Conservation (phyloP, 2,113 vertebrate genomes). For the Aspidoscelis tigris region DNA sequence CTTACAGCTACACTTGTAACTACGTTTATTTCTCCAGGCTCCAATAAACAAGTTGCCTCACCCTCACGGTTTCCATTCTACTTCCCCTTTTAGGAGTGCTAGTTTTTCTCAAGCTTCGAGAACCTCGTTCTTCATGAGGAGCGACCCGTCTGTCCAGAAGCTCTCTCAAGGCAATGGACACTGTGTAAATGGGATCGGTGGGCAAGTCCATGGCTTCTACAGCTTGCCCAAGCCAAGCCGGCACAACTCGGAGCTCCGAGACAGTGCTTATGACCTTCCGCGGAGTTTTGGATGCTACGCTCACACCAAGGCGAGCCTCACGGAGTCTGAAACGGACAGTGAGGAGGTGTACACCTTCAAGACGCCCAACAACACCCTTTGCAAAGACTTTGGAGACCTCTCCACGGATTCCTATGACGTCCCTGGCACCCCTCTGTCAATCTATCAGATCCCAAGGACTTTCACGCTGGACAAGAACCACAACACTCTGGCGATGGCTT, state of each 20-base stretch:
- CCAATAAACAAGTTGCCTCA: rapidly evolving
- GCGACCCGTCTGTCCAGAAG: slow-evolving; percentile 89
- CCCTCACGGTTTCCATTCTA: background rate
- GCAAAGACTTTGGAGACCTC: slow-evolving; percentile 82
- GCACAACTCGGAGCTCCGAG: slow-evolving; percentile 79
- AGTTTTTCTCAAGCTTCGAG: slow-evolving; percentile 95
- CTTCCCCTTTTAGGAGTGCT: slow-evolving; percentile 83
- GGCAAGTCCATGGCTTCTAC: slow-evolving; percentile 91
- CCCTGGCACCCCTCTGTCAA: slow-evolving; percentile 84
- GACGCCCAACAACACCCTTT: slow-evolving; percentile 90
- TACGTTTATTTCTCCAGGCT: background rate
- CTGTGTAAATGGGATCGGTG: slow-evolving; percentile 85
- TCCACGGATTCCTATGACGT: slow-evolving; percentile 89
- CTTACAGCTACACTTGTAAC: background rate
- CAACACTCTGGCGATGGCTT: slow-evolving; percentile 84
- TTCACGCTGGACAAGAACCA: slow-evolving; percentile 96
- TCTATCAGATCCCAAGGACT: slow-evolving; percentile 94
- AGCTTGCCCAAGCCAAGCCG: slow-evolving; percentile 92
- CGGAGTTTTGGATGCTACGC: slow-evolving; percentile 84
- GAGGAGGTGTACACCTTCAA: slow-evolving; percentile 95
- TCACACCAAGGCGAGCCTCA: slow-evolving; percentile 77
- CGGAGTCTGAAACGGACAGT: slow-evolving; percentile 83
- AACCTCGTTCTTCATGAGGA: slow-evolving; percentile 86
- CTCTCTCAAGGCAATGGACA: slow-evolving; percentile 91
- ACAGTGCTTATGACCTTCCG: slow-evolving; percentile 89